Percentiles rank a stretch among this genome's conserved stretches.
Conservation (phyloP, 2,113 vertebrate species). For the Paralichthys olivaceus region DNA sequence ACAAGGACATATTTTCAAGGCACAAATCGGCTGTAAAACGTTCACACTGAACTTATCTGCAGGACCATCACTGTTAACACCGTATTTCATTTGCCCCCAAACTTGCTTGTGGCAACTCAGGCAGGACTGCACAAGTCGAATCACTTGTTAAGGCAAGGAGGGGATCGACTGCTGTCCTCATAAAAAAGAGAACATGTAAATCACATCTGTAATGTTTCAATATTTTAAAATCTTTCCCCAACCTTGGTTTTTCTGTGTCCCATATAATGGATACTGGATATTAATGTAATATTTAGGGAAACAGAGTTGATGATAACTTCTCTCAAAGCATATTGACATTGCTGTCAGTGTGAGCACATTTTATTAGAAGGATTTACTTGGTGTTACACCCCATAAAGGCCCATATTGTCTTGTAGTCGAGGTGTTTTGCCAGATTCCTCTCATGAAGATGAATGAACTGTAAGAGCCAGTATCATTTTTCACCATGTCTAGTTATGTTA, state of each 20-base stretch:
- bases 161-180: background rate
- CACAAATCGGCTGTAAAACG: background rate
- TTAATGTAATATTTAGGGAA: background rate
- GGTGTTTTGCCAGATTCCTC: slow-evolving; percentile 45
- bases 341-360: background rate
- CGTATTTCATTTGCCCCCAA: background rate
- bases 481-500: background rate
- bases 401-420: background rate
- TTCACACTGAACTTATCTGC: background rate
- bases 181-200: background rate
- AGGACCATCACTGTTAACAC: background rate
- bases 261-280: background rate
- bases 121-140: slow-evolving; percentile 8
- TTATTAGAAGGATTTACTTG: background rate
- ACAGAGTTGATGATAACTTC: background rate
- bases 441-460: slow-evolving; percentile 50
- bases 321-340: background rate
- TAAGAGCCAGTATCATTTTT: slow-evolving; percentile 22
- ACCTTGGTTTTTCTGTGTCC: background rate
- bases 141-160: background rate
- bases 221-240: background rate
- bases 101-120: background rate
- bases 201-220: background rate
- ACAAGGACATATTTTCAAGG: background rate
- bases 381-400: slow-evolving; percentile 1